phyloP scores from a whole-genome alignment of 92 coral and sea anemone species.

The Bergia sp. region DNA sequence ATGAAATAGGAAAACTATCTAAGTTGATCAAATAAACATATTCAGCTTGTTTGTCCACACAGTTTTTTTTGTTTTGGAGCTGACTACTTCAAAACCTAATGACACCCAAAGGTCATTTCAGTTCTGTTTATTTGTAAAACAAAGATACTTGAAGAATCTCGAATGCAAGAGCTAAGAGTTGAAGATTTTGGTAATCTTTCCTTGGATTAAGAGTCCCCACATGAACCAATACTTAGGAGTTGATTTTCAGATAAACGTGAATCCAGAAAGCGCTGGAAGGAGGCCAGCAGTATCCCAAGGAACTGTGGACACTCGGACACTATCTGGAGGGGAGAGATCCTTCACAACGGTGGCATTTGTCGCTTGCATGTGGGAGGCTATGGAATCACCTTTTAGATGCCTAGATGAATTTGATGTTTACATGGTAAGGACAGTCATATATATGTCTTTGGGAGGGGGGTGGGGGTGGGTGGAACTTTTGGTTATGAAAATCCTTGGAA shows the following conservation, averaged over 20 bases:
- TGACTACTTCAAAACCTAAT: no score
- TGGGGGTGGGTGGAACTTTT: no score
- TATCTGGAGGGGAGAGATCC: constrained; percentile 64
- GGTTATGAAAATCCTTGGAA: no score
- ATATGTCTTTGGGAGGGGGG: no score
- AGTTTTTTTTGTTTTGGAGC: no score
- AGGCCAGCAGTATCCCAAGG: constrained; percentile 8
- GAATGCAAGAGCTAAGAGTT: neutral
- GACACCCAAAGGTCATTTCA: no score
- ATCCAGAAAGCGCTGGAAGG: constrained; percentile 17
- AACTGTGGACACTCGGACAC: constrained; percentile 24
- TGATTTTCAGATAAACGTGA: constrained; percentile 49
- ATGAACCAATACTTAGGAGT: neutral
- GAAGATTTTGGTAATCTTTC: neutral
- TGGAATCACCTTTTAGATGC: constrained; percentile 67
- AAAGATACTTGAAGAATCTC: neutral
- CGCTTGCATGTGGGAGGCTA: constrained; percentile 55
- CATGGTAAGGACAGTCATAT: constrained; percentile 43
- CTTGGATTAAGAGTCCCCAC: neutral
- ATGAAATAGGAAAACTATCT: no score
- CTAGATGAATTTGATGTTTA: constrained; percentile 62
- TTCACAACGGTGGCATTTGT: constrained; percentile 52
- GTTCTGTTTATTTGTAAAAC: no score
- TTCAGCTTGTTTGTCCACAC: no score
- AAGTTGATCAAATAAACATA: no score